A percentile compares a stretch with the other conserved stretches of the same genome.
These are phyloP conservation scores for Pocota personata DNA, from an alignment of 2,888 invertebrate species.

Conservation along the genomic window DNA sequence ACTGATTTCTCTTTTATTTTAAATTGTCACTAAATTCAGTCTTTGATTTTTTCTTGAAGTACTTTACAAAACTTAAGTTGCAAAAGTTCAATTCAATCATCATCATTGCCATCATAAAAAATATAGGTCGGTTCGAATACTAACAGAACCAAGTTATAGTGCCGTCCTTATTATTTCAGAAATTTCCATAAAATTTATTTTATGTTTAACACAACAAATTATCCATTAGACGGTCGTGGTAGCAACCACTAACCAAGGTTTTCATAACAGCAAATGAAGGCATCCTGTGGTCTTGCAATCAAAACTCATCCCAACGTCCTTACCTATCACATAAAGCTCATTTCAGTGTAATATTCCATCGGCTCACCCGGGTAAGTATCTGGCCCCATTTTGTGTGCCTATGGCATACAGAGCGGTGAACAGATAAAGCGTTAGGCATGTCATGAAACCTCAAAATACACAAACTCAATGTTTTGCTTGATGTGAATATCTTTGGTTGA, in stretches of 20 bases:
- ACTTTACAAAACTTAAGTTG: too few relatives aligned
- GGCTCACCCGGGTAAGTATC: not conserved
- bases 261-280: not conserved
- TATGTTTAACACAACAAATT: not conserved
- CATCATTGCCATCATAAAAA: too few relatives aligned
- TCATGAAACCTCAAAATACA: constrained; percentile 54
- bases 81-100: too few relatives aligned
- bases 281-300: constrained; percentile 4
- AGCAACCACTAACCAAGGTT: not conserved
- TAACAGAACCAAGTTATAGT: too few relatives aligned
- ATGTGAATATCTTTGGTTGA: constrained; percentile 42
- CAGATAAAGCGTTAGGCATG: constrained; percentile 30
- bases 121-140: too few relatives aligned
- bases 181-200: not conserved
- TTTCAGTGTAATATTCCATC: not conserved
- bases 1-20: too few relatives aligned
- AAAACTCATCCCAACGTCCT: not conserved
- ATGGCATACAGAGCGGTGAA: constrained; percentile 15
- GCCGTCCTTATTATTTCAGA: not conserved
- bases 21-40: too few relatives aligned
- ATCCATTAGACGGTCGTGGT: not conserved
- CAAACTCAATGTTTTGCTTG: constrained; percentile 30
- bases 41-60: too few relatives aligned
- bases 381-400: not conserved
- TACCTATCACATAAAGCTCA: not conserved